phyloP scores from a whole-genome alignment of 2,888 invertebrate species.

The Acleris laterana region DNA sequence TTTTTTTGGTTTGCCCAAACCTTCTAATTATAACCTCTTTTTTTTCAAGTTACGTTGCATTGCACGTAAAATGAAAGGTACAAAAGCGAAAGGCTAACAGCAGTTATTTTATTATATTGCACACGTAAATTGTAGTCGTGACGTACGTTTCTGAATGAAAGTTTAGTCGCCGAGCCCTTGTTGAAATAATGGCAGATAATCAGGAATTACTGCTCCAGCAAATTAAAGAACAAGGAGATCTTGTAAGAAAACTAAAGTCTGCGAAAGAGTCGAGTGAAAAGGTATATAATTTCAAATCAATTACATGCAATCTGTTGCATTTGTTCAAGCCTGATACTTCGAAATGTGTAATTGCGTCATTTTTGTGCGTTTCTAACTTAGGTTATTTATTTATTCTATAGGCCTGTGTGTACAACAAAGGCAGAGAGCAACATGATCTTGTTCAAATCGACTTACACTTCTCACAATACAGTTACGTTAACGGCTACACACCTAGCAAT shows the following conservation, averaged over 20 bases:
- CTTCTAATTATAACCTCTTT: slow-evolving; percentile 34
- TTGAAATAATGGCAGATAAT: slow-evolving; percentile 64
- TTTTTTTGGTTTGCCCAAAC: neutral
- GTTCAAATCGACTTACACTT: slow-evolving; percentile 73
- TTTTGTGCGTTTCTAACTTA: slow-evolving; percentile 4
- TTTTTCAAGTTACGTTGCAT: slow-evolving; percentile 16
- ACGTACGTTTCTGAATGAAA: slow-evolving; percentile 44
- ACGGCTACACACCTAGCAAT: slow-evolving; percentile 81
- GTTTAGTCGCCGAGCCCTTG: slow-evolving; percentile 36
- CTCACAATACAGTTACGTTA: slow-evolving; percentile 82
- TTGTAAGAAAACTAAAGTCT: slow-evolving; percentile 92
- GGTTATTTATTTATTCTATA: slow-evolving; percentile 56
- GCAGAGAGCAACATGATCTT: slow-evolving; percentile 51
- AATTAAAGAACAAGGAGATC: slow-evolving; percentile 89
- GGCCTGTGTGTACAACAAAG: slow-evolving; percentile 47
- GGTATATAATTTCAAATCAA: slow-evolving; percentile 75
- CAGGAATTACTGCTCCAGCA: slow-evolving; percentile 67
- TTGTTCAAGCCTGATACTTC: slow-evolving; percentile 5
- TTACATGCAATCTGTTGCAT: slow-evolving; percentile 7
- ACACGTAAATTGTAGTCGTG: slow-evolving; percentile 57
- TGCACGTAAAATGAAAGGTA: slow-evolving; percentile 60
- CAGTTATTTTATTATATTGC: slow-evolving; percentile 52
- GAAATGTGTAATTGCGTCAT: slow-evolving; percentile 19
- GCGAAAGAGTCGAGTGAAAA: slow-evolving; percentile 90
- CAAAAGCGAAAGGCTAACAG: slow-evolving; percentile 56